These are phyloP conservation scores for Micropoecilia bifurca DNA, from an alignment of 2,797 vertebrate species.

Conservation along the genomic window DNA sequence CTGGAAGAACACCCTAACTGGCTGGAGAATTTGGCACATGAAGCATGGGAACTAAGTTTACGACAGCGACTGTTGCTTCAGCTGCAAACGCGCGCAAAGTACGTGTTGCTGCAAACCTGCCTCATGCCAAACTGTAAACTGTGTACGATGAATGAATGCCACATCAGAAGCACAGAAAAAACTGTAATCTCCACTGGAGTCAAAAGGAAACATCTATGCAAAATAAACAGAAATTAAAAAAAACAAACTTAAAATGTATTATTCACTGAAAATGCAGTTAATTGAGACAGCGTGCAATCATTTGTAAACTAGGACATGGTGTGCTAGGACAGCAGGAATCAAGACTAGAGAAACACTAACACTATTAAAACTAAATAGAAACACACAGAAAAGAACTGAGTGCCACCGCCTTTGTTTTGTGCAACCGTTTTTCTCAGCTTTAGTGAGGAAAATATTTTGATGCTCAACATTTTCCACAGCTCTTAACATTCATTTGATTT, in stretches of 20 bases:
- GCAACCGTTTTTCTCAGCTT: not conserved
- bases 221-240: not conserved
- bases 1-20: not conserved
- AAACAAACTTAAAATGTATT: not conserved
- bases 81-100: not conserved
- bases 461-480: not conserved
- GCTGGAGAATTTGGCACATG: not conserved
- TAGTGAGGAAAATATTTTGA: not conserved
- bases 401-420: not conserved
- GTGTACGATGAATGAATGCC: not conserved
- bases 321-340: not conserved
- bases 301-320: not conserved
- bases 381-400: not conserved
- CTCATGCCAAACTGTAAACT: not conserved
- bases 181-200: not conserved
- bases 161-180: not conserved
- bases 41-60: conserved; percentile 5
- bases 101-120: not conserved
- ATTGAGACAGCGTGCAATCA: not conserved
- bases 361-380: not conserved
- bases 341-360: not conserved
- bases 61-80: not conserved
- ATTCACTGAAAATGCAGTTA: not conserved
- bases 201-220: not conserved
- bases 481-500: not conserved